A percentile compares a stretch with the other conserved stretches of the same genome.
Evolutionary conservation across 2,113 vertebrate species (phyloP).

Genomic region (Hypanus sabinus): DNA sequence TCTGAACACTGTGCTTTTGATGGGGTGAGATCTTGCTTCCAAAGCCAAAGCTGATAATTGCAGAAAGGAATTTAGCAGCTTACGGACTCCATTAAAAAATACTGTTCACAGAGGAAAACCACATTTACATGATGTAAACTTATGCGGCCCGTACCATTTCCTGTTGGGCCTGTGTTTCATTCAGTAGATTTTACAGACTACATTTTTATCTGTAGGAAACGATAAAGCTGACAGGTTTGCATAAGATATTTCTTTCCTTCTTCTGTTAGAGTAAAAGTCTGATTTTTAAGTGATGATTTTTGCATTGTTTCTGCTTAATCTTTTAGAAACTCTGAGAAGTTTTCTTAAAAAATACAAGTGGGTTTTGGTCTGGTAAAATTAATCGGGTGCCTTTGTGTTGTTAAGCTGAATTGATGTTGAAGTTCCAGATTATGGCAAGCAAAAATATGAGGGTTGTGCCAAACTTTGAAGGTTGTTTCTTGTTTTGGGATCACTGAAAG

Average conservation of each 20-base stretch:
- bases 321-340: neutral
- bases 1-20: neutral
- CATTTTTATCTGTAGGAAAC: neutral
- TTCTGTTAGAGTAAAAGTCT: neutral
- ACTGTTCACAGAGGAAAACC: neutral
- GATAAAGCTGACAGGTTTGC: neutral
- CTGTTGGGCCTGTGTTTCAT: neutral
- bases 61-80: neutral
- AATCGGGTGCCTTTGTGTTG: neutral
- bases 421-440: neutral
- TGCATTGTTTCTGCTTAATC: neutral
- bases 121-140: neutral
- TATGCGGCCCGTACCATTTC: neutral
- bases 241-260: neutral
- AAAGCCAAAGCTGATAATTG: neutral
- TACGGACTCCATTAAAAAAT: neutral
- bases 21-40: neutral
- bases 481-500: neutral
- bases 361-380: neutral
- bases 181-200: neutral
- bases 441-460: neutral
- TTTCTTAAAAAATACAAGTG: neutral
- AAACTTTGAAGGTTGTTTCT: neutral
- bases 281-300: neutral
- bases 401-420: neutral